Base-by-base conservation (phyloP, 2,888 invertebrate genomes). In the Zeuzera pyrina region DNA sequence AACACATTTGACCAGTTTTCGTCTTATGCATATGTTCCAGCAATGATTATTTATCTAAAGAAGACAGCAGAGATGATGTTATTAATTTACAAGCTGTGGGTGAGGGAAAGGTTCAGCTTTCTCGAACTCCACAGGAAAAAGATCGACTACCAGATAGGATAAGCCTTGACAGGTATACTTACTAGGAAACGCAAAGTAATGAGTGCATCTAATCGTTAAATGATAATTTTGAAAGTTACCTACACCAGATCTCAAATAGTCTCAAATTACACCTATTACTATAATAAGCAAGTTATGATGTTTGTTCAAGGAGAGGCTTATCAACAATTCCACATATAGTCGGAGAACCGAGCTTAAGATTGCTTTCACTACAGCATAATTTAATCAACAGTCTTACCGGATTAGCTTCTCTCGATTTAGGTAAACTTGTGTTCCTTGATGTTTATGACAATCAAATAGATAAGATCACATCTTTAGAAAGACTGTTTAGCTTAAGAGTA, bases 391-490 rank as follows among this genome's bases (percentile, higher is more conserved):
- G 87, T 54, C 86, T 94, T 44, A 87, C 91, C 38, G 89, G 90
- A 32, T 54, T 88, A 34, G 67, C 67, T 15, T 58, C 78, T 12
- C 58, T 84, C 12, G 84, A 84, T 44, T 85, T 94, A 44, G 88
- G 88, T 12, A 90, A 91, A 69, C 84, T 97, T 36, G 95, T 97
- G 11, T 97, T 97, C 67, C 87, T 97, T 36, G 97, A 97, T 74
- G 86, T 97, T 35, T 97, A 97, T 62, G 95, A 97, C 72, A 97
- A 97, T 76, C 95, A 96, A 70, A 89, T 97, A 40, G 96, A 96
- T 45, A 90, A 90, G 59, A 91, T 97, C 39, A 88, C 89, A 34
- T 91, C 90, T 34, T 81, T 97, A 37, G 90, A 91, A 48, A 87
- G 89, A 31, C 83, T 97, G 29, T 88, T 89, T 41, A 92, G 91